Evolutionary conservation across 1,140 invertebrate genomes (phyloP).

Genomic region (Littorina saxatilis): DNA sequence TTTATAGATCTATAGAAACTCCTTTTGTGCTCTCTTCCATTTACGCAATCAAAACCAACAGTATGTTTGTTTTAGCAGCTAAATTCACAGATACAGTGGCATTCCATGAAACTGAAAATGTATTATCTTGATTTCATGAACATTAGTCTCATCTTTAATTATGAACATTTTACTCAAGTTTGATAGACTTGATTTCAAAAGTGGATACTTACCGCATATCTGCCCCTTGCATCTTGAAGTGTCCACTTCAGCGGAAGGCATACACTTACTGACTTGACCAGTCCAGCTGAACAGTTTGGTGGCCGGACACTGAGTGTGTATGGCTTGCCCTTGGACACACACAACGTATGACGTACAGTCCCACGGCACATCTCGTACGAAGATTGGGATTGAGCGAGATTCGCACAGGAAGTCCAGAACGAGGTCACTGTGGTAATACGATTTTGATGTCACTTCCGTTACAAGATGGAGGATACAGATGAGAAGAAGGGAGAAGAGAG

Average conservation of each 20-base stretch:
- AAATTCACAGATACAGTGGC: too few relatives aligned
- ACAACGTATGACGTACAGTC: constrained; percentile 46
- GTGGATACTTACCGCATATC: constrained; percentile 19
- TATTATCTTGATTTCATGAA: background rate
- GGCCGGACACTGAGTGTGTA: background rate
- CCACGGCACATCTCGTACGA: constrained; percentile 46
- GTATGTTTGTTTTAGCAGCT: too few relatives aligned
- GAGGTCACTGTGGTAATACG: constrained; percentile 35
- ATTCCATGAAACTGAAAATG: background rate
- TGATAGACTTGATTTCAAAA: background rate
- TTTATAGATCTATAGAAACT: too few relatives aligned
- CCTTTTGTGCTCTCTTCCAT: too few relatives aligned
- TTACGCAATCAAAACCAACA: too few relatives aligned
- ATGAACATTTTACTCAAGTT: background rate
- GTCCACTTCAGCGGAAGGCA: background rate
- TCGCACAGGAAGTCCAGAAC: constrained; percentile 43
- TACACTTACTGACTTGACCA: background rate
- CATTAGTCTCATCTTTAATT: background rate
- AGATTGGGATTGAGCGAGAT: constrained; percentile 10
- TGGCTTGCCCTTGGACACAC: constrained; percentile 29
- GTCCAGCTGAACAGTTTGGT: background rate
- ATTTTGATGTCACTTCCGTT: constrained; percentile 10
- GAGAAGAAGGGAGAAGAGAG: background rate
- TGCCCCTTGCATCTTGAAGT: background rate
- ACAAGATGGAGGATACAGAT: background rate